Base-by-base conservation (phyloP, 2,113 vertebrate species). In the Synchiropus splendidus region DNA sequence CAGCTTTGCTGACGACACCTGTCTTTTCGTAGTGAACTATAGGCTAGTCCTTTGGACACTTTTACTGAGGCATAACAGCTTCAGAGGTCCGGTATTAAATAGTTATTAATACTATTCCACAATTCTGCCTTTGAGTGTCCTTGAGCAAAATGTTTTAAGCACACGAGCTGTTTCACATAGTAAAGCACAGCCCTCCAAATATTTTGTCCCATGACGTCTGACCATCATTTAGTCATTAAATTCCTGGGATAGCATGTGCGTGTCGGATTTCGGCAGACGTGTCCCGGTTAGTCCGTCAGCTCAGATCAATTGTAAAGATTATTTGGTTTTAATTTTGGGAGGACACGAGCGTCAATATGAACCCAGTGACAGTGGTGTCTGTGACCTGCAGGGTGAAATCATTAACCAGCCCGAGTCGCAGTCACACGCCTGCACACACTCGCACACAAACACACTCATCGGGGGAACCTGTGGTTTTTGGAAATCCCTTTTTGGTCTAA, bases 301-400 rank as follows among this genome's bases (percentile, higher is more conserved):
- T n/a, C n/a, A n/a, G n/a, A 27, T 27, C 21, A 4, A 27, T 27
- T 4, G 21, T 27, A 67, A 53, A 39, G 45, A 58, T 44, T 55
- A 56, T 46, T 69, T 37, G 45, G 31, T 33, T 36, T 49, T 65
- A 12, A 33, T 61, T 65, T 66, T 46, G 51, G 11, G 58, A 51
- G 60, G 21, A 44, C 67, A 52, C 9, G 55, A 51, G 48, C 31
- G 32, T 72, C 55, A n/a, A 78, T 70, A 59, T 18, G 2, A 45
- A 41, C 58, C 62, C 52, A 8, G 52, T 59, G 66, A 64, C 63
- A 53, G 56, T 38, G 45, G 62, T 31, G 59, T 74, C 75, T 72
- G 56, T 72, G 74, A 75, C 78, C 69, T 70, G 72, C 67, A 37
- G 40, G 64, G 21, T 27, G 34, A 69, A 81, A 77, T 81, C 72